Base-by-base conservation (phyloP, 2,888 invertebrate genomes). In the Dusona sp. region DNA sequence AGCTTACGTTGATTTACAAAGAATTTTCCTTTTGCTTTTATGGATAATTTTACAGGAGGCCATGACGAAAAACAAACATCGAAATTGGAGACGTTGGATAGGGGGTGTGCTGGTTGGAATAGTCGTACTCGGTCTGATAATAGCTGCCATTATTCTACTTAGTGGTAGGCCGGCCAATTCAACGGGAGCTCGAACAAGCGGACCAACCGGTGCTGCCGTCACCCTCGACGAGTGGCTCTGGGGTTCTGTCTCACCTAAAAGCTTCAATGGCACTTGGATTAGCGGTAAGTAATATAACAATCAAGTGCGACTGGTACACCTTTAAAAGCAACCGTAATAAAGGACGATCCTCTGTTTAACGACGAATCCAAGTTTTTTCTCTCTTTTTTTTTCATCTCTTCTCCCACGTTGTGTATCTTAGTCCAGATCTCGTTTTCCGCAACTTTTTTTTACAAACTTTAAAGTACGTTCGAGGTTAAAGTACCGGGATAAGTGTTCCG, bases 241-340 rank as follows among this genome's bases (percentile, higher is more conserved):
- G 54, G 97, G 97, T 70, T 96, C 95, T 85, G 96, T 96, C 87
- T 94, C 96, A 19, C 95, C 97, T 0, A 95, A 95, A 85, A 95
- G 96, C 64, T 98, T 98, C 93, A 98, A 98, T 94, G 98, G 97
- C 78, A 96, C 97, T 70, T 98, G 98, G 98, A 95, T 97, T 83
- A 96, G 97, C 93, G 97, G 97, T 97, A 94, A 93, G 93, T 91
- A 79, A 45, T 38, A n/a, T 45, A 42, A 36, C 57, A 45, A 38
- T 25, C 29, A 38, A 64, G 29, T 11, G 29, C 8, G 45, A 75
- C 51, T 38, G 25, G 51, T 54, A 38, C 25, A 22, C 38, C 48
- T 48, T 61, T 64, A 38, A 36, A 57, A 74, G 3, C 7, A 42
- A 45, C 48, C 29, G 16, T 19, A 16, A 29, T 19, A 25, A 29